phyloP scores from a whole-genome alignment of 2,113 vertebrate species.

The Pogonocichla stellata region DNA sequence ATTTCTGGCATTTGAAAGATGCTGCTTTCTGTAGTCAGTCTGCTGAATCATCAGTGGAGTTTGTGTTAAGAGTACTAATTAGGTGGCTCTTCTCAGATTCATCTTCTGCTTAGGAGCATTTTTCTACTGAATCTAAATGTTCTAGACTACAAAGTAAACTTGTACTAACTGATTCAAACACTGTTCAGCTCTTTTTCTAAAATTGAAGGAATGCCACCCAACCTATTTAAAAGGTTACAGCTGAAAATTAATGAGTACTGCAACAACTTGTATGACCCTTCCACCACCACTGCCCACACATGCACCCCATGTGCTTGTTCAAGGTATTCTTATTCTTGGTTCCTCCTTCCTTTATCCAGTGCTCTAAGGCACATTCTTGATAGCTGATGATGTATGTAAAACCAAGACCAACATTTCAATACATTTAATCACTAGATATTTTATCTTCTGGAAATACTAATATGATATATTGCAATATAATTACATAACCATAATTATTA shows the following conservation, averaged over 20 bases:
- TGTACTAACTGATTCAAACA: not conserved
- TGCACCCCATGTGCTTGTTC: not conserved
- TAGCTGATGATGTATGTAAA: not conserved
- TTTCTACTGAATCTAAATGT: not conserved
- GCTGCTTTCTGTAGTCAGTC: not conserved
- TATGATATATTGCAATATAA: not conserved
- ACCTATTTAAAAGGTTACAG: not conserved
- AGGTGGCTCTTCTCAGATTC: not conserved
- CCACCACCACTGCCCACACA: fast-evolving
- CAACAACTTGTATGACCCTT: not conserved
- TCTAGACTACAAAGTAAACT: not conserved
- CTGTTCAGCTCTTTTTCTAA: not conserved
- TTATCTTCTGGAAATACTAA: not conserved
- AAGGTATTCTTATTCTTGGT: not conserved
- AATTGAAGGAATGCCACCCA: not conserved
- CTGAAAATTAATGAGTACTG: not conserved
- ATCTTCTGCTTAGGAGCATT: not conserved
- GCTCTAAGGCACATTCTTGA: not conserved
- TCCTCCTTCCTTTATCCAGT: not conserved
- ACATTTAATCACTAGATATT: not conserved
- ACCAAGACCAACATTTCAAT: not conserved
- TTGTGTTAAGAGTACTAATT: not conserved
- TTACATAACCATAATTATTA: not conserved
- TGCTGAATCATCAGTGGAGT: not conserved
- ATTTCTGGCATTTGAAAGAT: not conserved